Percentiles rank a stretch among this genome's conserved stretches.
phyloP scores from a whole-genome alignment of 2,888 invertebrate species.

The Erynnis tages region DNA sequence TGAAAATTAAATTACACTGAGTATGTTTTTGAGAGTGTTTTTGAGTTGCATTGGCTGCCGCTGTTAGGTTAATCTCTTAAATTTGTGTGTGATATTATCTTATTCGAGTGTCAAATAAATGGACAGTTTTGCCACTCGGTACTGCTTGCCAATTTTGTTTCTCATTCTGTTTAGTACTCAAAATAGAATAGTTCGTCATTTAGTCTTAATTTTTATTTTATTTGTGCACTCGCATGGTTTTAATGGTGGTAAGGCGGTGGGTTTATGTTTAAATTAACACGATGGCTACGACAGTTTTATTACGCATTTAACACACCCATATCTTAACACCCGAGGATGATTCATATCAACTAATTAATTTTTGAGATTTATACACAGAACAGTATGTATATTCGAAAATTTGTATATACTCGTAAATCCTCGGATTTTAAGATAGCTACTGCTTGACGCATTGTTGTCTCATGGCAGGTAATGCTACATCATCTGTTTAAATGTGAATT shows the following conservation, averaged over 20 bases:
- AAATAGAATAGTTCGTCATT: conserved; percentile 12
- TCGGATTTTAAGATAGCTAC: conserved; percentile 15
- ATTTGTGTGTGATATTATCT: conserved; percentile 6
- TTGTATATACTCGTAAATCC: neutral
- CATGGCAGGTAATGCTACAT: conserved; percentile 3
- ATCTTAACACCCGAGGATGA: conserved; percentile 54
- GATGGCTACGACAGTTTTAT: conserved; percentile 30
- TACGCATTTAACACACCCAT: conserved; percentile 53
- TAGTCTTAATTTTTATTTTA: conserved; percentile 15
- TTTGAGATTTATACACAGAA: too few species aligned
- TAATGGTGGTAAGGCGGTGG: conserved; percentile 70
- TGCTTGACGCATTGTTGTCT: conserved; percentile 17
- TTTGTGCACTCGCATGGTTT: conserved; percentile 60
- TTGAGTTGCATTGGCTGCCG: conserved; percentile 1
- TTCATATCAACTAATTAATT: too few species aligned
- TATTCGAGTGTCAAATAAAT: conserved; percentile 24
- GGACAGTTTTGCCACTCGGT: conserved; percentile 22
- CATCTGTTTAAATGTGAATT: conserved; percentile 3
- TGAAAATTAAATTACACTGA: too few species aligned
- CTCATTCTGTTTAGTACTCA: conserved; percentile 12
- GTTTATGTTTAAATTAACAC: conserved; percentile 76
- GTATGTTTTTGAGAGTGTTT: too few species aligned
- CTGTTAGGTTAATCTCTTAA: neutral
- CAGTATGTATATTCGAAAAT: too few species aligned
- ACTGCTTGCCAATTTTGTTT: conserved; percentile 20